Conservation (phyloP, 2,113 vertebrate species). For the Nycticebus coucang region DNA sequence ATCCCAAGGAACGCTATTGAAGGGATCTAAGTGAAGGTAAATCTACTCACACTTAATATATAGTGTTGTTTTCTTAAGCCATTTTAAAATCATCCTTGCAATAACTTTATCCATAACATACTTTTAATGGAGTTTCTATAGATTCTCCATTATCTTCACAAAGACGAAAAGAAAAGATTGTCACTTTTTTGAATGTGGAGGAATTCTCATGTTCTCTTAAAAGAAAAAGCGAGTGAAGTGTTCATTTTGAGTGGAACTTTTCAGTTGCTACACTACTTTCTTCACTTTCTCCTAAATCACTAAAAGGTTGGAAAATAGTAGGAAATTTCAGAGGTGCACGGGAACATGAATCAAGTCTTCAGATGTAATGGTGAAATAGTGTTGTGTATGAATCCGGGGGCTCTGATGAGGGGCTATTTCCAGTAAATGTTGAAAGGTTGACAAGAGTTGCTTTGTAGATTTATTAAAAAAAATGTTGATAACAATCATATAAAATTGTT, state of each 20-base stretch:
- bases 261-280: background rate
- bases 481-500: slow-evolving; percentile 46
- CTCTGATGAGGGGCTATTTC: slow-evolving; percentile 59
- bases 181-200: background rate
- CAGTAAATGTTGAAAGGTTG: slow-evolving; percentile 44
- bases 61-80: slow-evolving; percentile 43
- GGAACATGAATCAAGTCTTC: slow-evolving; percentile 46
- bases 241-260: background rate
- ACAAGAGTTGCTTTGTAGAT: slow-evolving; percentile 50
- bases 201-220: background rate
- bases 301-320: slow-evolving; percentile 40
- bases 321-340: slow-evolving; percentile 2
- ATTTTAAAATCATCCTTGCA: background rate
- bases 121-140: background rate
- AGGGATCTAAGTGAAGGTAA: background rate
- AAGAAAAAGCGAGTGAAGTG: background rate
- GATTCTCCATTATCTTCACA: background rate
- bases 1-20: background rate
- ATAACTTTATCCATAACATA: background rate
- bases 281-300: background rate
- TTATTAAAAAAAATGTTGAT: background rate
- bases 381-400: background rate
- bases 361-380: slow-evolving; percentile 57
- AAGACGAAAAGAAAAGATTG: background rate
- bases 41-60: background rate